These are phyloP conservation scores for Agapetus fuscipes DNA, from an alignment of 2,888 invertebrate species.

Conservation along the genomic window DNA sequence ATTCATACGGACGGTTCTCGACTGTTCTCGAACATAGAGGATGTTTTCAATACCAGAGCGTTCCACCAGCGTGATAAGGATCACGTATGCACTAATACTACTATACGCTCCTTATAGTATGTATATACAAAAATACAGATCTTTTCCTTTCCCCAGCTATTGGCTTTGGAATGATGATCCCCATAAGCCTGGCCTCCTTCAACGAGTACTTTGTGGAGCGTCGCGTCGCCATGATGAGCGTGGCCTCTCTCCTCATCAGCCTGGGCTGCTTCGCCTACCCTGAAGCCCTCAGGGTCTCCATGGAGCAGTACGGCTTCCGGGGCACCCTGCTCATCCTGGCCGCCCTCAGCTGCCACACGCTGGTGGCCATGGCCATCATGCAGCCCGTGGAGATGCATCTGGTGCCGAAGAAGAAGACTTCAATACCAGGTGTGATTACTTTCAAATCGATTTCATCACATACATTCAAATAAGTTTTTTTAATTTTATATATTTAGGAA, in stretches of 20 bases:
- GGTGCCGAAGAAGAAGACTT: constrained; percentile 24
- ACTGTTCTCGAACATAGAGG: too few relatives aligned
- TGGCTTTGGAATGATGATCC: constrained; percentile 64
- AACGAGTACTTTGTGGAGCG: constrained; percentile 64
- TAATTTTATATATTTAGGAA: too few relatives aligned
- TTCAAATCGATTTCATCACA: too few relatives aligned
- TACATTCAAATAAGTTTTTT: too few relatives aligned
- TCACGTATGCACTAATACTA: too few relatives aligned
- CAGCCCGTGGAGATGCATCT: constrained; percentile 68
- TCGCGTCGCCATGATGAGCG: constrained; percentile 63
- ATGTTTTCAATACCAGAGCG: too few relatives aligned
- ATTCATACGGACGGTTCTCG: too few relatives aligned
- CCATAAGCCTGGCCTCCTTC: constrained; percentile 62
- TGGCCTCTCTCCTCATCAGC: constrained; percentile 62
- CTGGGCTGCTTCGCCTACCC: constrained; percentile 61
- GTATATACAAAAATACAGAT: too few relatives aligned
- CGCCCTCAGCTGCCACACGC: constrained; percentile 54
- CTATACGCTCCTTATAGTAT: too few relatives aligned
- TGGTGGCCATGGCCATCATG: constrained; percentile 61
- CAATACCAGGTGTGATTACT: not conserved
- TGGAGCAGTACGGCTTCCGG: constrained; percentile 56
- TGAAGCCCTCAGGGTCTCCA: constrained; percentile 48
- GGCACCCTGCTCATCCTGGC: constrained; percentile 59
- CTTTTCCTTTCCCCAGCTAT: constrained; percentile 41
- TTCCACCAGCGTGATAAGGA: too few relatives aligned